A percentile compares a stretch with the other conserved stretches of the same genome.
Conservation (phyloP, 30 jellyfish, hydroid and myxozoan species). For the Aurelia sp. region DNA sequence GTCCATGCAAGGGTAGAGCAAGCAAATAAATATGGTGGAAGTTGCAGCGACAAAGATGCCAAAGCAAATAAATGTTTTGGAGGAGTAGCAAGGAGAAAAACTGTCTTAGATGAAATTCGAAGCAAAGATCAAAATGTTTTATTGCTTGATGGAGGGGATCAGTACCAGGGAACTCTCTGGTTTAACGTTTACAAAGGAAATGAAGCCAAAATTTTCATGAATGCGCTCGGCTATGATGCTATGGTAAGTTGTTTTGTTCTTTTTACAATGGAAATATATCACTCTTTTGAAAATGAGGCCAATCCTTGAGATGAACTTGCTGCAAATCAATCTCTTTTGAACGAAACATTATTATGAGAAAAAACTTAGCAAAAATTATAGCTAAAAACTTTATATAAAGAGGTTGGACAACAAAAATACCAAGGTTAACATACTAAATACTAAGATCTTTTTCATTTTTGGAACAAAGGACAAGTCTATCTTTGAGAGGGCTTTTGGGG, state of each 20-base stretch:
- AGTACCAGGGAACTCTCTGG: slow-evolving; percentile 98
- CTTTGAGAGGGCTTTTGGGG: no score
- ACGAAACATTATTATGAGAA: no score
- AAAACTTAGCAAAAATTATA: no score
- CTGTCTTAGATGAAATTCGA: slow-evolving; percentile 75
- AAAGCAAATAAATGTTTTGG: slow-evolving; percentile 86
- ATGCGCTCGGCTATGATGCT: slow-evolving; percentile 82
- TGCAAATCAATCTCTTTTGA: no score
- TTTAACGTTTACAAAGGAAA: slow-evolving; percentile 91
- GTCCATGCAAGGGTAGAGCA: slow-evolving; percentile 94
- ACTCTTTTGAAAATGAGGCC: no score
- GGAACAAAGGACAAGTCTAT: no score
- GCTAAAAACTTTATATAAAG: no score
- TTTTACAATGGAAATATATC: no score
- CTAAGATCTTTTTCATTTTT: no score
- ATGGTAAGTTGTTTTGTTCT: slow-evolving; percentile 68
- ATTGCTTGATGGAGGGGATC: slow-evolving; percentile 98
- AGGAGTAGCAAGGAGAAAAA: slow-evolving; percentile 96
- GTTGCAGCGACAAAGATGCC: slow-evolving; percentile 65
- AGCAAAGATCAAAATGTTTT: slow-evolving; percentile 40
- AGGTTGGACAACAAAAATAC: no score
- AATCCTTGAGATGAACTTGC: no score
- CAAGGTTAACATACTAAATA: no score
- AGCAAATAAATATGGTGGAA: slow-evolving; percentile 83
- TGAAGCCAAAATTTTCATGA: slow-evolving; percentile 88